Evolutionary conservation across 92 coral and sea anemone genomes (phyloP).

Genomic region (Virgularia gustaviana): DNA sequence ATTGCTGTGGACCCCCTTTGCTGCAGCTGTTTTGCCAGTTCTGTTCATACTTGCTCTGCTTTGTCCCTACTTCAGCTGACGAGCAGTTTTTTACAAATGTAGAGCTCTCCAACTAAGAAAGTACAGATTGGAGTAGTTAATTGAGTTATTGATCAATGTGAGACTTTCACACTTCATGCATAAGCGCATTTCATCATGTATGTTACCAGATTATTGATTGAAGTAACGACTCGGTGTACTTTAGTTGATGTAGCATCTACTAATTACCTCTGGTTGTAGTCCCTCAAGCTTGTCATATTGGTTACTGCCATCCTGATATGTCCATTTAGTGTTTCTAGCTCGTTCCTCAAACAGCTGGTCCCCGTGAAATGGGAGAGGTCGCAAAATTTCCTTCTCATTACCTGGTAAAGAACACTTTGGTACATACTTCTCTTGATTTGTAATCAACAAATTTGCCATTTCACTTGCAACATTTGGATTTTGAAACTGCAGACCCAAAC

Average conservation of each 20-base stretch:
- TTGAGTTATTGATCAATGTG: too few species aligned
- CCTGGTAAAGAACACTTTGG: slow-evolving; percentile 27
- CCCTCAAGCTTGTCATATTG: slow-evolving; percentile 51
- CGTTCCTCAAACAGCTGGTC: slow-evolving; percentile 64
- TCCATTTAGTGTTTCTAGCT: slow-evolving; percentile 58
- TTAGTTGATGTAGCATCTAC: slow-evolving; percentile 50
- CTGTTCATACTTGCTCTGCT: slow-evolving; percentile 60
- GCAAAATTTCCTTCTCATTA: slow-evolving; percentile 12
- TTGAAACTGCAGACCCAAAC: slow-evolving; percentile 46
- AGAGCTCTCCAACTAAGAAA: slow-evolving; percentile 43
- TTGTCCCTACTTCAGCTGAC: slow-evolving; percentile 48
- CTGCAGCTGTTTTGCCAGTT: slow-evolving; percentile 48
- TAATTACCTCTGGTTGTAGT: slow-evolving; percentile 46
- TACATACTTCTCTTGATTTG: slow-evolving; percentile 51
- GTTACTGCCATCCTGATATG: slow-evolving; percentile 46
- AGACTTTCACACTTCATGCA: too few species aligned
- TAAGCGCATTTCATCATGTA: too few species aligned
- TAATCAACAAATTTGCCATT: slow-evolving; percentile 50
- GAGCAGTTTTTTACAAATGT: slow-evolving; percentile 42
- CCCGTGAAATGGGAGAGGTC: slow-evolving; percentile 44
- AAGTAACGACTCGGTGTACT: slow-evolving; percentile 6
- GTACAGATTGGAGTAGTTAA: too few species aligned
- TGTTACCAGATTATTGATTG: too few species aligned
- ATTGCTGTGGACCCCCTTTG: slow-evolving; percentile 48
- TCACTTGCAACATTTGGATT: slow-evolving; percentile 55